Evolutionary conservation across 2,888 invertebrate species (phyloP), one percentile per base, ranked within the genome.

Genomic region (Drosophila cognata): DNA sequence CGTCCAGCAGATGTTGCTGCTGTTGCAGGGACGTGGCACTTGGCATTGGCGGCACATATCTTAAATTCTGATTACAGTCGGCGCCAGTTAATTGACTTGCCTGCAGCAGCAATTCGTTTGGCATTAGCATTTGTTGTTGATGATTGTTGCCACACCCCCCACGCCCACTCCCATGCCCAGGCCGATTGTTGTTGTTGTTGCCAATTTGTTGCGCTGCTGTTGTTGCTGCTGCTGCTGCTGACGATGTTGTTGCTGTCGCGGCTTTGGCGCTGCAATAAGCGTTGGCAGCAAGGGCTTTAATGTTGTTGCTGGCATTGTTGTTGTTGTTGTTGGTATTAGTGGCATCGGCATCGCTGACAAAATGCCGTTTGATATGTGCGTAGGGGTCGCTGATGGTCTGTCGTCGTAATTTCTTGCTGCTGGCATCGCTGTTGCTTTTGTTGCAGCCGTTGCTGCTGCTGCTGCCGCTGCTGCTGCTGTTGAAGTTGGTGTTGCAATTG

Each of bases 321-420:
- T 13, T 46, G 68, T 50, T 57, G 67, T 79, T 72, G 86, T 84
- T 58, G 91, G 84, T 62, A 83, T 68, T 65, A 85, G 53, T 31
- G 83, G 81, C 56, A 76, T 61, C 56, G 74, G 74, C 82, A 79
- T 79, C 68, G 69, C 53, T 36, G 81, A 76, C 83, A 78, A 81
- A 79, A 81, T 84, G 65, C 83, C 89, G 78, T 77, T 85, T 84
- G 90, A 91, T 90, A 91, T 90, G 89, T 90, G 90, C 89, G 90
- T 89, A 92, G 86, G 92, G 92, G 90, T 91, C 91, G 68, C 92
- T 91, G 82, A 92, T 91, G 83, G 91, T 92, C 84, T 91, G 84
- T 86, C 92, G 91, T 88, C 92, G 91, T 79, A 87, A 71, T 83
- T 91, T 92, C 84, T 89, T 90, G 77, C 79, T 79, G 74, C 75